phyloP scores from a whole-genome alignment of 2,113 vertebrate species.

The Phyllostomus hastatus region DNA sequence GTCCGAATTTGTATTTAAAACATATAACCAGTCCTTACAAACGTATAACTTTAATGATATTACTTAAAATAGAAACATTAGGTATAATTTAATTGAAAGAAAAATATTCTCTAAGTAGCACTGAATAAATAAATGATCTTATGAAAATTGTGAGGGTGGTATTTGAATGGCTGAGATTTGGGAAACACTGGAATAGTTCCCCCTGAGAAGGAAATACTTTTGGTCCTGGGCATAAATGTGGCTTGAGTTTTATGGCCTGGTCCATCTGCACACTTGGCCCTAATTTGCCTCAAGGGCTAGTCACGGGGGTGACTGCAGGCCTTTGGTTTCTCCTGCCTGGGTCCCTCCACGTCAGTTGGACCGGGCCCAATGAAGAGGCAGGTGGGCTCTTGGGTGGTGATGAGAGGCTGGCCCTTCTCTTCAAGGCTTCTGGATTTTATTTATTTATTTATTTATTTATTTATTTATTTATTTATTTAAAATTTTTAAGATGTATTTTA shows the following conservation, averaged over 20 bases:
- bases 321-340: background rate
- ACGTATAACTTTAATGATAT: background rate
- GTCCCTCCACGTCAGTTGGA: background rate
- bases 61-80: background rate
- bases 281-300: background rate
- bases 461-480: background rate
- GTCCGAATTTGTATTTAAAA: constrained; percentile 1
- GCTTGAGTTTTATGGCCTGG: background rate
- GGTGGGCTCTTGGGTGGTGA: background rate
- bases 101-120: background rate
- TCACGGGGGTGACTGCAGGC: background rate
- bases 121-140: background rate
- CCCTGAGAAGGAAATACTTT: background rate
- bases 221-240: background rate
- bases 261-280: background rate
- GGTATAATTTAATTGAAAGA: background rate
- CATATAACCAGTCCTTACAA: background rate
- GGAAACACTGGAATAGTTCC: background rate
- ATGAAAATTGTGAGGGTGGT: background rate
- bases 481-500: too few relatives aligned
- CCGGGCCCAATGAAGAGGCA: background rate
- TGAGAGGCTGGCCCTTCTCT: background rate
- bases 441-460: background rate
- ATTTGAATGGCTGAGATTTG: background rate
- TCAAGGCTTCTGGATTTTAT: background rate